A percentile compares a stretch with the other conserved stretches of the same genome.
phyloP scores from a whole-genome alignment of 2,113 vertebrate genomes.

The Melierax canorus region DNA sequence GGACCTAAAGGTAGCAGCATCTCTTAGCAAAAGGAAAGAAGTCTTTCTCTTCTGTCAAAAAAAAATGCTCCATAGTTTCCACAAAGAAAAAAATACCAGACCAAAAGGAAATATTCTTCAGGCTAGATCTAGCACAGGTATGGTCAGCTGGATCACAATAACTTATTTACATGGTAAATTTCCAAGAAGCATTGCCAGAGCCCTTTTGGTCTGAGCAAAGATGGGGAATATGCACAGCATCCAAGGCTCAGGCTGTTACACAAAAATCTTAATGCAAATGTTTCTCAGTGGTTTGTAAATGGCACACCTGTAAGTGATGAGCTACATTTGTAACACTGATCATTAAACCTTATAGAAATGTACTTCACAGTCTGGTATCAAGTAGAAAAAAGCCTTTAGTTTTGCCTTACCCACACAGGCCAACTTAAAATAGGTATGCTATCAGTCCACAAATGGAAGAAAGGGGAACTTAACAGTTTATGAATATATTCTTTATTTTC shows the following conservation, averaged over 20 bases:
- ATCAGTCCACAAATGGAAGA: neutral
- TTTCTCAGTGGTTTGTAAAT: neutral
- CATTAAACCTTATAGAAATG: neutral
- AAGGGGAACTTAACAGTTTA: neutral
- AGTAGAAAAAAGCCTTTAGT: neutral
- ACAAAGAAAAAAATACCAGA: neutral
- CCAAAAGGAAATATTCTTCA: neutral
- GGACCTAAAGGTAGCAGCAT: neutral
- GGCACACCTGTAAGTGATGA: neutral
- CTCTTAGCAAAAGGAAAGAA: neutral
- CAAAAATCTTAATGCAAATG: neutral
- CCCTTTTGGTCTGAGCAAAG: neutral
- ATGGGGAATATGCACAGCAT: neutral
- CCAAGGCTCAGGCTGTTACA: neutral
- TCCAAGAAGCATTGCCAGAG: neutral
- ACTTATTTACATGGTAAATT: neutral
- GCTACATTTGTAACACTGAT: neutral
- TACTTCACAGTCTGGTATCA: neutral
- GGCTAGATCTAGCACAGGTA: neutral
- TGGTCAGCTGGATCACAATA: neutral
- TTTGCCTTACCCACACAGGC: neutral
- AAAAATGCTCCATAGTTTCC: neutral
- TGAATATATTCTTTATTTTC: neutral
- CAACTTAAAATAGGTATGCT: neutral
- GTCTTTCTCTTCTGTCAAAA: neutral